These are phyloP conservation scores for Leptopilina syphax DNA, from an alignment of 2,888 invertebrate species.

Conservation along the genomic window DNA sequence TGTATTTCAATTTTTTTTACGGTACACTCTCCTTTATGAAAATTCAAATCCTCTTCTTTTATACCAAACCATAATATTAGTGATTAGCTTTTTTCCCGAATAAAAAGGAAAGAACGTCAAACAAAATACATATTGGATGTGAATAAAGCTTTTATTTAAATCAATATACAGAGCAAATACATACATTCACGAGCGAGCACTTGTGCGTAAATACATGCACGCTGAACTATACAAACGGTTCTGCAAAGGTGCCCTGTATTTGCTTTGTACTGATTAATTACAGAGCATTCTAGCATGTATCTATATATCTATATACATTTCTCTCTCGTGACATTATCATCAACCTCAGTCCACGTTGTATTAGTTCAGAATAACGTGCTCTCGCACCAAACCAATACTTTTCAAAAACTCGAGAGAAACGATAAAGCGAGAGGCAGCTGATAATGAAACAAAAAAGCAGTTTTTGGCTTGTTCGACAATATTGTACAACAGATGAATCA, in stretches of 20 bases:
- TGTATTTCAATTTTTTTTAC: no score
- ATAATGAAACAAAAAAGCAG: background rate
- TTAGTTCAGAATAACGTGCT: constrained; percentile 12
- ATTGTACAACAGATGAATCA: no score
- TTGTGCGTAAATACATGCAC: constrained; percentile 27
- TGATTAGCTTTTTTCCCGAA: constrained; percentile 46
- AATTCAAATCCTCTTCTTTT: no score
- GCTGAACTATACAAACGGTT: constrained; percentile 51
- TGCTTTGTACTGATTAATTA: constrained; percentile 65
- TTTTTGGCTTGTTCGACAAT: background rate
- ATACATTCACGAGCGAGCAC: background rate
- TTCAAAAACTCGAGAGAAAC: constrained; percentile 1
- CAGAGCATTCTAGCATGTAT: constrained; percentile 53
- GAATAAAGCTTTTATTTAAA: constrained; percentile 55
- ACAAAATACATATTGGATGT: constrained; percentile 35
- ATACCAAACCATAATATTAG: no score
- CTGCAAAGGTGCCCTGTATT: constrained; percentile 53
- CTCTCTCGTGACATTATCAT: constrained; percentile 23
- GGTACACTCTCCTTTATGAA: no score
- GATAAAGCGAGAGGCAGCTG: background rate
- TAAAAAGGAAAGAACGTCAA: constrained; percentile 33
- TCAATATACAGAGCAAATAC: constrained; percentile 58
- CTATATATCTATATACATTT: no score
- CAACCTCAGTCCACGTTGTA: constrained; percentile 14
- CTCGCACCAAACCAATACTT: background rate